Conservation (phyloP, 1,140 invertebrate species). For the Sogatella furcifera region DNA sequence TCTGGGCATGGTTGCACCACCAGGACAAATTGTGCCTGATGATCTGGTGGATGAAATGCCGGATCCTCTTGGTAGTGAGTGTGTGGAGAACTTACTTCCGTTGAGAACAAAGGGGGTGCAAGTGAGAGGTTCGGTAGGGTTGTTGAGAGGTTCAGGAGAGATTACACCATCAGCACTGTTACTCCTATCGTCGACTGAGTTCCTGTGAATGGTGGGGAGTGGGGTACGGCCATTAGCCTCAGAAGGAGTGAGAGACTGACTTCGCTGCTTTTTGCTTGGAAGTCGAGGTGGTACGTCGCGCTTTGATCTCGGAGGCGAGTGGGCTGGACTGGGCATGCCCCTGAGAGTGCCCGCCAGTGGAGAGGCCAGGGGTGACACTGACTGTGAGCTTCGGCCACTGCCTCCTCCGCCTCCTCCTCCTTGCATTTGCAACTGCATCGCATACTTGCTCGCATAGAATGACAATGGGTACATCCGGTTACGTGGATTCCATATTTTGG, state of each 20-base stretch:
- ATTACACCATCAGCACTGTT: constrained; percentile 50
- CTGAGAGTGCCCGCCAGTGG: constrained; percentile 21
- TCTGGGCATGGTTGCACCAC: constrained; percentile 28
- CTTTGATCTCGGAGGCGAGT: constrained; percentile 40
- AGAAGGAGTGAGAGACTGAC: constrained; percentile 51
- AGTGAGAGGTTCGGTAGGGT: neutral
- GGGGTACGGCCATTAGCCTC: constrained; percentile 35
- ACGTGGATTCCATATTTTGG: constrained; percentile 66
- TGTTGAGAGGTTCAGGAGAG: constrained; percentile 4
- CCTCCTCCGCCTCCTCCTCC: neutral
- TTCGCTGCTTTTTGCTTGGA: constrained; percentile 55
- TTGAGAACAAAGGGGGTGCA: neutral
- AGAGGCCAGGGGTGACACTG: constrained; percentile 18
- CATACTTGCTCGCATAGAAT: constrained; percentile 49
- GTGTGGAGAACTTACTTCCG: constrained; percentile 39
- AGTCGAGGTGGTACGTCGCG: constrained; percentile 45
- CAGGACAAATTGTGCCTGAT: constrained; percentile 21
- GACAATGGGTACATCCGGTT: constrained; percentile 57
- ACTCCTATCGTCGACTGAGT: constrained; percentile 38
- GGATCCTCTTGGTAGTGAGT: constrained; percentile 40
- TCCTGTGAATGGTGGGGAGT: constrained; percentile 26
- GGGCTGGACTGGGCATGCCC: constrained; percentile 28
- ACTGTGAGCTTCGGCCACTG: constrained; percentile 10
- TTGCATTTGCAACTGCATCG: constrained; percentile 23
- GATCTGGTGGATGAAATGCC: constrained; percentile 29